Base-by-base conservation (phyloP, 1,140 invertebrate genomes). In the Drosophila ambigua region DNA sequence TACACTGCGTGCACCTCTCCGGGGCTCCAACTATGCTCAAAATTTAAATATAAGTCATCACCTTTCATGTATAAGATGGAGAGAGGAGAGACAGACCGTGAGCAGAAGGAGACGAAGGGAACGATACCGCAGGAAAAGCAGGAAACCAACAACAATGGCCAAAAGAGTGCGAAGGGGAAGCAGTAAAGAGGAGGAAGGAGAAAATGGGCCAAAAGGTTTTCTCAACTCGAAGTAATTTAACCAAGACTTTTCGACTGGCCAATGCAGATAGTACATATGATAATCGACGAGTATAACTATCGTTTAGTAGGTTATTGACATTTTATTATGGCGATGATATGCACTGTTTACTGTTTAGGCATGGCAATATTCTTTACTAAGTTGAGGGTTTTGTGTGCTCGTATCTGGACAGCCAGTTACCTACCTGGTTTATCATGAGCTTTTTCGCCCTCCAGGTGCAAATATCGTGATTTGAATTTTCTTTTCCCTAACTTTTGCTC, bases 391-490 rank as follows among this genome's bases (percentile, higher is more conserved):
- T 28, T 7, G 23, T 0, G 23, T 28, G 5, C 5, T 6, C 6
- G 26, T 31, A 9, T 31, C 8, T 31, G 31, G 31, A 7, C 7
- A 31, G 7, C 7, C 28, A 31, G 28, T 31, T 20, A 20, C 20
- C 20, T 31, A 8, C 28, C 28, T 8, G 28, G 28, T 8, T 8
- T 31, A 8, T 31, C 28, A 31, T 31, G 28, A 31, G 28, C 28
- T 31, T 31, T 31, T 31, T 78, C 43, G 64, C 74, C 76, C 79
- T 60, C 35, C 73, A 72, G 79, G 73, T 67, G 39, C 77, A 79
- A 82, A 73, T 81, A 63, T 74, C 79, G 79, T 83, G 75, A 81
- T 74, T 83, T 78, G 74, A 81, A 81, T 83, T 82, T 48, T 46
- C 51, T 77, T 66, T 58, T 58, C 24, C 60, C 58, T 26, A 58